Conservation (phyloP, 2,888 invertebrate species). For the Acleris holmiana region DNA sequence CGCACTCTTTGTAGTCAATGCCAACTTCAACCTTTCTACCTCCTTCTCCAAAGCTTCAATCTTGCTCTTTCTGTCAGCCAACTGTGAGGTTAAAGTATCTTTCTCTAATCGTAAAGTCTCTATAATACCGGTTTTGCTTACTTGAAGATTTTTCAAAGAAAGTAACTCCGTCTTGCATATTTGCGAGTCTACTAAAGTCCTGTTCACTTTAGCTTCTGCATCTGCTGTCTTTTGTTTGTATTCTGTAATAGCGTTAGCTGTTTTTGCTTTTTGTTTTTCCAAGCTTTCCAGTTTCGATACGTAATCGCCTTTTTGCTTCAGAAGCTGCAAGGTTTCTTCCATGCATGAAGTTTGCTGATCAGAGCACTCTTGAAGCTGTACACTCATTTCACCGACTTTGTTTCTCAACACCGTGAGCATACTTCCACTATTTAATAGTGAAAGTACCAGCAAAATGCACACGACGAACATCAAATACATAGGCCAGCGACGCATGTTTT, state of each 20-base stretch:
- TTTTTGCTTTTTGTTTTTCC: constrained; percentile 63
- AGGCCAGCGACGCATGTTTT: constrained; percentile 82
- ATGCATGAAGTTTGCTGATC: constrained; percentile 72
- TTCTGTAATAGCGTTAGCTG: constrained; percentile 60
- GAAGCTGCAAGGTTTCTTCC: constrained; percentile 70
- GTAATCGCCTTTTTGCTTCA: constrained; percentile 71
- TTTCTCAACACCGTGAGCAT: constrained; percentile 72
- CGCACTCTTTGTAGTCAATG: constrained; percentile 68
- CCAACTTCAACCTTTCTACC: constrained; percentile 62
- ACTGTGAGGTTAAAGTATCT: constrained; percentile 67
- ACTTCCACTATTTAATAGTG: constrained; percentile 79
- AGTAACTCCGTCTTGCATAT: constrained; percentile 76
- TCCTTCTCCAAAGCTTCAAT: constrained; percentile 74
- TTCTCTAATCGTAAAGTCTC: constrained; percentile 76
- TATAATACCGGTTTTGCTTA: constrained; percentile 72
- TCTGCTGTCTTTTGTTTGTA: constrained; percentile 61
- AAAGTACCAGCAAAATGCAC: constrained; percentile 73
- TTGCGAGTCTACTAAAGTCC: constrained; percentile 68
- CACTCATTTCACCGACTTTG: constrained; percentile 63
- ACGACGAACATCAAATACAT: constrained; percentile 75
- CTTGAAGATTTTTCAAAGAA: constrained; percentile 76
- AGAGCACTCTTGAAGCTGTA: constrained; percentile 73
- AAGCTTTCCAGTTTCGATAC: constrained; percentile 66
- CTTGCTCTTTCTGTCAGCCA: constrained; percentile 68
- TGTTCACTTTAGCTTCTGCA: constrained; percentile 68